A percentile compares a stretch with the other conserved stretches of the same genome.
Evolutionary conservation across 2,113 vertebrate genomes (phyloP).

Genomic region (Seriola dumerili): DNA sequence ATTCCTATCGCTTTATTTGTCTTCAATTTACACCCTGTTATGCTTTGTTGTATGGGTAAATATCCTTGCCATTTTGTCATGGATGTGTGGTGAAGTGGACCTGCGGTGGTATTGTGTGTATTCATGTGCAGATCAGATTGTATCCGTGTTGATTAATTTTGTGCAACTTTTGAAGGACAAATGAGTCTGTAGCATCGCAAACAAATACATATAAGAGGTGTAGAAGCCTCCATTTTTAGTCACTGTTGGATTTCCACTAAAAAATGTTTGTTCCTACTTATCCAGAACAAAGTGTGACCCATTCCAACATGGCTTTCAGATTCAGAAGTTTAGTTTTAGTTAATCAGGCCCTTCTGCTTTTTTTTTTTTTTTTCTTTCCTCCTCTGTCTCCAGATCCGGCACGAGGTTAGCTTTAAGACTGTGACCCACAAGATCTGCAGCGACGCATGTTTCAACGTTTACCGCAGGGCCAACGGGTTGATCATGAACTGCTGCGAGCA

Average conservation of each 20-base stretch:
- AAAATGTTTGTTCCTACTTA: no score
- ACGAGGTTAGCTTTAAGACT: slow-evolving; percentile 99
- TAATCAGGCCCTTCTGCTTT: not conserved
- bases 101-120: not conserved
- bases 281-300: not conserved
- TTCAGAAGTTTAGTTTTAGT: not conserved
- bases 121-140: not conserved
- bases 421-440: slow-evolving; percentile 99
- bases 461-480: slow-evolving; percentile 96
- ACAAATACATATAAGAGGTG: not conserved
- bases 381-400: slow-evolving; percentile 90
- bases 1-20: not conserved
- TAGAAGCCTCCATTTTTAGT: no score
- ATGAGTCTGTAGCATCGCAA: not conserved
- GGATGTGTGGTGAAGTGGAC: not conserved
- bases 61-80: no score
- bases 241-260: no score
- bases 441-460: slow-evolving; percentile 97
- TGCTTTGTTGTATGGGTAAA: not conserved
- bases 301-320: not conserved
- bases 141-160: not conserved
- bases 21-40: not conserved
- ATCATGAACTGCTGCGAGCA: slow-evolving; percentile 99
- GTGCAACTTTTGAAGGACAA: not conserved
- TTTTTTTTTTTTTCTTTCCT: not conserved